These are phyloP conservation scores for Dromococcyx pavoninus DNA, from an alignment of 2,797 vertebrate genomes.

Conservation along the genomic window DNA sequence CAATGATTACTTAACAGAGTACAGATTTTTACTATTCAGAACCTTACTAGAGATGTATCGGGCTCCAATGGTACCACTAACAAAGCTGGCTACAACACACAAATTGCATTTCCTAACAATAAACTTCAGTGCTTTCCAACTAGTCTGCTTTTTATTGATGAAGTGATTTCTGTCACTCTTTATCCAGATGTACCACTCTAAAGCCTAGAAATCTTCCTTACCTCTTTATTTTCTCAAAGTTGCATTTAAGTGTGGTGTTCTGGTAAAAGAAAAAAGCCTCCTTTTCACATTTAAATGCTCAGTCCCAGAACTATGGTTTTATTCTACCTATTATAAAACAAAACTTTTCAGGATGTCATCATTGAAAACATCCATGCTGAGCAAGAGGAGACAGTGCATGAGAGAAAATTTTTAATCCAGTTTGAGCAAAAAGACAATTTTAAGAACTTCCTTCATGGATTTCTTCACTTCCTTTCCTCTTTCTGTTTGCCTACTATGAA, in stretches of 20 bases:
- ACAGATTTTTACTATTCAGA: neutral
- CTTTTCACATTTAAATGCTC: neutral
- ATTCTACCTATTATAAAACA: neutral
- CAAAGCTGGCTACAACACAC: neutral
- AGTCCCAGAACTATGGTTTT: neutral
- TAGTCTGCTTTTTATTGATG: constrained; percentile 8
- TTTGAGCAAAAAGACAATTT: neutral
- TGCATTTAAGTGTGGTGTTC: neutral
- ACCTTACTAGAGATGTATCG: neutral
- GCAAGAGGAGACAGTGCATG: neutral
- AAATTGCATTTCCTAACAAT: constrained; percentile 22
- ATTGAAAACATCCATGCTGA: neutral
- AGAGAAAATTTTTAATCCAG: neutral
- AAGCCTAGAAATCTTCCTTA: neutral
- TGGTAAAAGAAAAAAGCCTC: neutral
- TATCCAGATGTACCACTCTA: constrained; percentile 33
- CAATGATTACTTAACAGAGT: neutral
- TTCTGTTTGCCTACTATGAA: neutral
- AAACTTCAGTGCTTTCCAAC: neutral
- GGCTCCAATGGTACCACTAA: neutral
- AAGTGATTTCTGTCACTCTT: constrained; percentile 48
- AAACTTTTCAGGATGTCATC: neutral
- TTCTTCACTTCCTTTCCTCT: neutral
- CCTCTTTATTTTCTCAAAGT: neutral
- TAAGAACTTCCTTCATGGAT: neutral